Percentiles rank a stretch among this genome's conserved stretches.
Evolutionary conservation across 2,888 invertebrate genomes (phyloP).

Genomic region (Agrotis ipsilon): DNA sequence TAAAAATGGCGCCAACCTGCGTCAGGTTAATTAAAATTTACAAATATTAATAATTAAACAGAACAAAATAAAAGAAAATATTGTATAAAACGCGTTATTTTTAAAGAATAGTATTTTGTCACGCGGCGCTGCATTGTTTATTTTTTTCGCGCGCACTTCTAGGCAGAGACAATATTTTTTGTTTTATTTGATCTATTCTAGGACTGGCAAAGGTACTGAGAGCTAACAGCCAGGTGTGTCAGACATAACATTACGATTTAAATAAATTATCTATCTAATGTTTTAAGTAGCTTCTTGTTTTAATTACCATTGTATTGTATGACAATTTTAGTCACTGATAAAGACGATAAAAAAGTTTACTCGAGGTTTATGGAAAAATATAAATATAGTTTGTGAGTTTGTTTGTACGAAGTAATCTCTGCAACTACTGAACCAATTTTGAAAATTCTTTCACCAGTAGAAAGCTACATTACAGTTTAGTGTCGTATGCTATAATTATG

Average conservation of each 20-base stretch:
- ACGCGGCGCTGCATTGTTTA: conserved; percentile 51
- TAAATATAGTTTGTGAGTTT: too few species aligned
- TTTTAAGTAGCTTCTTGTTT: not conserved
- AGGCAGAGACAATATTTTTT: conserved; percentile 42
- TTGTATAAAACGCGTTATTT: conserved; percentile 34
- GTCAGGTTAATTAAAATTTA: conserved; percentile 1
- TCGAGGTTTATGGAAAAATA: too few species aligned
- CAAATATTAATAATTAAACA: conserved; percentile 7
- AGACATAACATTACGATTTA: not conserved
- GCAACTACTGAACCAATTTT: too few species aligned
- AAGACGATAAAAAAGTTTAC: not conserved
- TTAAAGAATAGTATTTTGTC: conserved; percentile 37
- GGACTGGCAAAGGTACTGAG: conserved; percentile 26
- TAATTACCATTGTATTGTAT: not conserved
- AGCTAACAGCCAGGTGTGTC: conserved; percentile 30
- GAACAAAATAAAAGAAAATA: conserved; percentile 19
- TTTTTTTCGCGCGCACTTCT: conserved; percentile 54
- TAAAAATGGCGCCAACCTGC: conserved; percentile 34
- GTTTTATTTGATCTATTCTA: conserved; percentile 43
- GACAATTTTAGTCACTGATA: not conserved
- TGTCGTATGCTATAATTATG: too few species aligned
- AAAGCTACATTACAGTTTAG: too few species aligned
- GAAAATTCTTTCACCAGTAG: too few species aligned
- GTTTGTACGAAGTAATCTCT: too few species aligned
- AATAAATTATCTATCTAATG: not conserved